Conservation (phyloP, 2,888 invertebrate genomes). For the Bombylius discolor region DNA sequence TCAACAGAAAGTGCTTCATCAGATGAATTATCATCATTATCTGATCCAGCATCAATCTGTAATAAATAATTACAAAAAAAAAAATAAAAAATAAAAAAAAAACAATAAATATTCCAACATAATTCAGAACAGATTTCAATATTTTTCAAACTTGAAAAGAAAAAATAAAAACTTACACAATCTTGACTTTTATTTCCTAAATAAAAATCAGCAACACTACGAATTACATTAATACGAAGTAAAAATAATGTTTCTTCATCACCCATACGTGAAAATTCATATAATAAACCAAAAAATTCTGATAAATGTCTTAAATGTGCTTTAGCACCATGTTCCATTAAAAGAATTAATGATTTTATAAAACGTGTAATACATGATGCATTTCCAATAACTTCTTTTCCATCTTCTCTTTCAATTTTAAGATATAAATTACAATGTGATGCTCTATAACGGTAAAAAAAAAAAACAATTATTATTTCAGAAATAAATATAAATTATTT, state of each 20-base stretch:
- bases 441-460: slow-evolving; percentile 33
- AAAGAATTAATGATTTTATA: slow-evolving; percentile 71
- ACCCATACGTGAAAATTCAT: slow-evolving; percentile 91
- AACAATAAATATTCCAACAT: too few species aligned
- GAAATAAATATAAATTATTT: not conserved
- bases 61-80: not conserved
- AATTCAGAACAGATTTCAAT: not conserved
- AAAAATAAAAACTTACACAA: slow-evolving; percentile 40
- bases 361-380: slow-evolving; percentile 86
- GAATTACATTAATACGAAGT: slow-evolving; percentile 73
- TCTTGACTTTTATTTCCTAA: slow-evolving; percentile 67
- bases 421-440: slow-evolving; percentile 49
- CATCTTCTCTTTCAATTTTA: slow-evolving; percentile 39
- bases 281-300: slow-evolving; percentile 83
- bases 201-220: slow-evolving; percentile 85
- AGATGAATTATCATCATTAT: slow-evolving; percentile 38
- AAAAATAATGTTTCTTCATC: slow-evolving; percentile 85
- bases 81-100: not conserved
- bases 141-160: not conserved
- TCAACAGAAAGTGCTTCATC: slow-evolving; percentile 43
- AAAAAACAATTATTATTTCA: not conserved
- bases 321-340: slow-evolving; percentile 79
- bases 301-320: slow-evolving; percentile 77
- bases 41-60: slow-evolving; percentile 35
- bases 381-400: slow-evolving; percentile 46